These are phyloP conservation scores for Hydrocynus forskahlii DNA, from an alignment of 2,797 vertebrate species.

Conservation along the genomic window DNA sequence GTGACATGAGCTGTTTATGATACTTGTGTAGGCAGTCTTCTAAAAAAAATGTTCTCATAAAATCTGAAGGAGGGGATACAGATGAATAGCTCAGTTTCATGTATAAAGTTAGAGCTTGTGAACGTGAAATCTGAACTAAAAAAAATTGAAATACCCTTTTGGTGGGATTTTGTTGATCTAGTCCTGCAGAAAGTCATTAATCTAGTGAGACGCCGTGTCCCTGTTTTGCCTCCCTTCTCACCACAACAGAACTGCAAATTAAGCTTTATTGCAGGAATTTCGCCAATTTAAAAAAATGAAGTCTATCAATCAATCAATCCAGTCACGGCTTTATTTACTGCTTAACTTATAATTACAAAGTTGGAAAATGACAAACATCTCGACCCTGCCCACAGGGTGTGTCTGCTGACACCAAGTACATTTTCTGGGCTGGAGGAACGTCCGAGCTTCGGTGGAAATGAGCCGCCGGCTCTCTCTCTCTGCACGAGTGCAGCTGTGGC, in stretches of 20 bases:
- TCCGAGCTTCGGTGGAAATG: neutral
- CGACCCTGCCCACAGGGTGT: slow-evolving; percentile 11
- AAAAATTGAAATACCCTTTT: neutral
- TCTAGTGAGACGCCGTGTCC: neutral
- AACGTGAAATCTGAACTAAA: neutral
- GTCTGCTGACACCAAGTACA: slow-evolving; percentile 1
- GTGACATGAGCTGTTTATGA: neutral
- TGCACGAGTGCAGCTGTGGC: slow-evolving; percentile 48
- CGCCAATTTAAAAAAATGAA: neutral
- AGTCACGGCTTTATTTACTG: neutral
- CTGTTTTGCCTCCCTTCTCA: neutral
- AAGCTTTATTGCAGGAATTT: neutral
- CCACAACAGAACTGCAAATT: neutral
- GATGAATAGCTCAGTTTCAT: neutral
- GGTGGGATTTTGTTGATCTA: neutral
- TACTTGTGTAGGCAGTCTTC: neutral
- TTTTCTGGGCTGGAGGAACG: neutral
- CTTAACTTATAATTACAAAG: slow-evolving; percentile 11
- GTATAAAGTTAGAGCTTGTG: neutral
- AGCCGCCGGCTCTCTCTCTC: slow-evolving; percentile 7
- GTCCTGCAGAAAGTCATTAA: neutral
- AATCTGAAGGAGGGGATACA: too few relatives aligned
- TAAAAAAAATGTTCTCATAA: neutral
- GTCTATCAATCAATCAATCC: neutral
- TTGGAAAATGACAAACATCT: slow-evolving; percentile 14